A percentile compares a stretch with the other conserved stretches of the same genome.
phyloP scores from a whole-genome alignment of 2,113 vertebrate genomes.

The Microcebus griseorufus region DNA sequence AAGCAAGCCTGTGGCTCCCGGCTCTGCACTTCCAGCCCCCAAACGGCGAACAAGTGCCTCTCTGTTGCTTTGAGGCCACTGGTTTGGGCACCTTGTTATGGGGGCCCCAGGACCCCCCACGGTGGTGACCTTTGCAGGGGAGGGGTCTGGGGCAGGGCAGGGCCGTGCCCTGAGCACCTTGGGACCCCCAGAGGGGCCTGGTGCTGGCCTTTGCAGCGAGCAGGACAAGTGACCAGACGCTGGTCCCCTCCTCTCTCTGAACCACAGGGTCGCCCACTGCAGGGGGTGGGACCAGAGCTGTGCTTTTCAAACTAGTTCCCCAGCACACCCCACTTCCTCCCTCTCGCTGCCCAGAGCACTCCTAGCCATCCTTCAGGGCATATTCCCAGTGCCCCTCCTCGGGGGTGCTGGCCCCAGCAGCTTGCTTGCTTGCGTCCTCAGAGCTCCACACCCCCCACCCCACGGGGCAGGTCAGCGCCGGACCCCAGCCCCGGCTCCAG shows the following conservation, averaged over 20 bases:
- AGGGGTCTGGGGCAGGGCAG: not conserved
- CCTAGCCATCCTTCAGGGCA: too few species aligned
- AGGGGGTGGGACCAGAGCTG: not conserved
- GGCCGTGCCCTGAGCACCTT: not conserved
- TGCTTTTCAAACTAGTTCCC: not conserved
- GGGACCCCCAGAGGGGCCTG: too few species aligned
- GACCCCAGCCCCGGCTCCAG: not conserved
- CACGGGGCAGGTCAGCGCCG: rapidly evolving
- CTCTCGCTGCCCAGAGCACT: not conserved
- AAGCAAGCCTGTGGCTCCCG: not conserved
- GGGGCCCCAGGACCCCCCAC: too few species aligned
- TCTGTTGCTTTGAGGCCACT: not conserved
- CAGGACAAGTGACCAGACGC: not conserved
- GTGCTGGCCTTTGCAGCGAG: not conserved
- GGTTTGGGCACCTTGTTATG: not conserved
- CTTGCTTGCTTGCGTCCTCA: too few species aligned
- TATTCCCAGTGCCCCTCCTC: not conserved
- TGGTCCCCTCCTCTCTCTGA: not conserved
- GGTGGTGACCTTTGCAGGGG: rapidly evolving
- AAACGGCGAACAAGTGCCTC: rapidly evolving
- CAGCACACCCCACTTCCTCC: too few species aligned
- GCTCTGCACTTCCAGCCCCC: rapidly evolving
- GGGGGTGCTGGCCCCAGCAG: not conserved
- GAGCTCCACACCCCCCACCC: rapidly evolving
- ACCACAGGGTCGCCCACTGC: not conserved